These are phyloP conservation scores for Himalopsyche anomala DNA, from an alignment of 2,888 invertebrate species.

Conservation along the genomic window DNA sequence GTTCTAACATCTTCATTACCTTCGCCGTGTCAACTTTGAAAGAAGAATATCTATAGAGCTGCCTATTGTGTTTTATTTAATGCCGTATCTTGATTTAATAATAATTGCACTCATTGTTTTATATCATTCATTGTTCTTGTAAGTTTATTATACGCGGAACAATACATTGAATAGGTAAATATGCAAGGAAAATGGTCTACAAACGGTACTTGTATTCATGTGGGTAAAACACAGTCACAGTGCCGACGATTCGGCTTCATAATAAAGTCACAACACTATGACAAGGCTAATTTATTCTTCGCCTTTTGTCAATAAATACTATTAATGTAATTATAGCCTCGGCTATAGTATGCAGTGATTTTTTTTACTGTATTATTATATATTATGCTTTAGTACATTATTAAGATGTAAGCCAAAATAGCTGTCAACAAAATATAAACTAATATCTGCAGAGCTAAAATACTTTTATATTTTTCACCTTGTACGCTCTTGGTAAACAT, in stretches of 20 bases:
- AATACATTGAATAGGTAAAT: constrained; percentile 46
- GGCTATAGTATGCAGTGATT: too few species aligned
- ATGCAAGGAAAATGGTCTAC: constrained; percentile 14
- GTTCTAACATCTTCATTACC: not conserved
- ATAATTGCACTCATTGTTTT: constrained; percentile 60
- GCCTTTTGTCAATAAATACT: too few species aligned
- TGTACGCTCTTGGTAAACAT: too few species aligned
- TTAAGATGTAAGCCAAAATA: too few species aligned
- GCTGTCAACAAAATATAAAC: too few species aligned
- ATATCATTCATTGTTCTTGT: constrained; percentile 57
- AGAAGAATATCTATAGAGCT: constrained; percentile 9
- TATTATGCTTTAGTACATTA: too few species aligned
- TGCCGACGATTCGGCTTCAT: not conserved
- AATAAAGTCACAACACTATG: not conserved
- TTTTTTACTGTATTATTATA: too few species aligned
- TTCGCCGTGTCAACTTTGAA: constrained; percentile 31
- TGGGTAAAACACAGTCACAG: not conserved
- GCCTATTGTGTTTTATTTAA: constrained; percentile 56
- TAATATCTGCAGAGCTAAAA: too few species aligned
- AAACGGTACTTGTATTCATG: constrained; percentile 32
- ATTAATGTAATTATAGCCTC: too few species aligned
- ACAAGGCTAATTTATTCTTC: not conserved
- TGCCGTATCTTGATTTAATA: constrained; percentile 57
- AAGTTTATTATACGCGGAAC: constrained; percentile 51
- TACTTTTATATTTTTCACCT: too few species aligned